Percentiles rank a stretch among this genome's conserved stretches.
phyloP scores from a whole-genome alignment of 2,888 invertebrate genomes.

The Apocheima hispidaria region DNA sequence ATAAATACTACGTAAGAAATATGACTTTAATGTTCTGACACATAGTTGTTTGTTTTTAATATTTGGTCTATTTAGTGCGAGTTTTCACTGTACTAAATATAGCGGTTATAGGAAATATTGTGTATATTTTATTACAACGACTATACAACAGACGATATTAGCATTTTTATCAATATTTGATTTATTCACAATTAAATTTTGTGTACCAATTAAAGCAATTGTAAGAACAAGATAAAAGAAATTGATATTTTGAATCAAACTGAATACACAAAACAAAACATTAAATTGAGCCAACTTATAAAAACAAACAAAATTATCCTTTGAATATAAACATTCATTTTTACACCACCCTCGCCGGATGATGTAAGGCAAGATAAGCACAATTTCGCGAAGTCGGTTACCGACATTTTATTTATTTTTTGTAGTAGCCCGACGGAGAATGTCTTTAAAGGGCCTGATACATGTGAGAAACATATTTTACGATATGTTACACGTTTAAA shows the following conservation, averaged over 20 bases:
- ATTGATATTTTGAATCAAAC: neutral
- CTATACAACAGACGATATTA: no score
- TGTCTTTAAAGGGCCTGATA: slow-evolving; percentile 48
- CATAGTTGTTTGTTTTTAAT: no score
- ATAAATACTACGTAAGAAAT: no score
- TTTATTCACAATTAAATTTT: no score
- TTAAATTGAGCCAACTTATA: neutral
- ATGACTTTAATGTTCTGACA: no score
- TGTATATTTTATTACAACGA: no score
- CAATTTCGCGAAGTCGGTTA: slow-evolving; percentile 59
- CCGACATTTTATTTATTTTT: slow-evolving; percentile 55
- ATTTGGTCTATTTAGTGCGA: no score
- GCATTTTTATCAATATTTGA: no score
- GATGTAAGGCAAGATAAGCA: slow-evolving; percentile 67
- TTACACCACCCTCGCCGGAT: slow-evolving; percentile 55
- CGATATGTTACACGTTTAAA: slow-evolving; percentile 59
- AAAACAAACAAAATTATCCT: slow-evolving; percentile 22
- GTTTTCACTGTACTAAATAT: no score
- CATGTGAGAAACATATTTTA: slow-evolving; percentile 62
- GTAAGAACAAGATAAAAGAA: neutral
- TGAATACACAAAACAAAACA: neutral
- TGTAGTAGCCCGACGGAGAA: slow-evolving; percentile 52
- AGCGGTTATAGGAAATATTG: no score
- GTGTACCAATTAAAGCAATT: neutral
- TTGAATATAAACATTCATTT: slow-evolving; percentile 58